Evolutionary conservation across 2,113 vertebrate species (phyloP).

Genomic region (Mustelus asterias): DNA sequence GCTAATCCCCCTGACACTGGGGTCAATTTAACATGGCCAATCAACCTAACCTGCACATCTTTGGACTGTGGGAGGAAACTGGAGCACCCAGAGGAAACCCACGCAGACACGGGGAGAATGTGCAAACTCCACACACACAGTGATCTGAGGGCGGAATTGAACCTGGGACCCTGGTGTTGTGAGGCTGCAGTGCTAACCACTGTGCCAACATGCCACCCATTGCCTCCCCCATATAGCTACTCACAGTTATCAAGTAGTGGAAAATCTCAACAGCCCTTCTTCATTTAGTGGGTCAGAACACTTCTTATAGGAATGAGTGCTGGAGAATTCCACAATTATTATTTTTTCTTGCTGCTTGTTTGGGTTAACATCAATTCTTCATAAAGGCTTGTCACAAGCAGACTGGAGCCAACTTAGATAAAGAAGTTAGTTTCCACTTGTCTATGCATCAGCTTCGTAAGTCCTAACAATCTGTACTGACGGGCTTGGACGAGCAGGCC

Average conservation of each 20-base stretch:
- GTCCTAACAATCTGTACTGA: background rate
- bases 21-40: too few species aligned
- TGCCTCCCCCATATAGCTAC: too few species aligned
- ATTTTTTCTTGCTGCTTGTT: background rate
- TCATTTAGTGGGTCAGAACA: background rate
- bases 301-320: background rate
- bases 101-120: too few species aligned
- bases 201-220: too few species aligned
- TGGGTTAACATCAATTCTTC: background rate
- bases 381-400: background rate
- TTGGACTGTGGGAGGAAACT: too few species aligned
- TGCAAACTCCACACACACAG: too few species aligned
- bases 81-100: too few species aligned
- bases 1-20: too few species aligned
- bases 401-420: background rate
- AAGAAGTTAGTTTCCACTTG: background rate
- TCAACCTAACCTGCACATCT: too few species aligned
- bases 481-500: background rate
- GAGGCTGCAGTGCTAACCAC: too few species aligned
- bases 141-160: too few species aligned
- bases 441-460: background rate
- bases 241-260: background rate
- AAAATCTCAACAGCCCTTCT: background rate
- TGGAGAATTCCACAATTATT: background rate
- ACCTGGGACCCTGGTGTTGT: too few species aligned